These are phyloP conservation scores for Mesembrinibis cayennensis DNA, from an alignment of 2,113 vertebrate species.

Conservation along the genomic window DNA sequence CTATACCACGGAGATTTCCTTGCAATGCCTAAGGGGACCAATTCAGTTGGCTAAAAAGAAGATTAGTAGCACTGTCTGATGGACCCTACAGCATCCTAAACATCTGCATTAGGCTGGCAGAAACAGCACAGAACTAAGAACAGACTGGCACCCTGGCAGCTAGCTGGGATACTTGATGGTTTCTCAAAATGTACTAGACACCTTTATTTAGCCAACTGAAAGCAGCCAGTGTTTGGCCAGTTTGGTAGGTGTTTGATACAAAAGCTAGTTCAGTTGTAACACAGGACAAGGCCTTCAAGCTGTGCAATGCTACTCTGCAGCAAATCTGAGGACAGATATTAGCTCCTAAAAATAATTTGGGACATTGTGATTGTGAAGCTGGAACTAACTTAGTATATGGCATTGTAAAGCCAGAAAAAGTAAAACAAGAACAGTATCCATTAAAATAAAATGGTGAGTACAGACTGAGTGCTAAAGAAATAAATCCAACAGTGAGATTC, in stretches of 20 bases:
- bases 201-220: background rate
- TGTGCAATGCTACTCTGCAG: background rate
- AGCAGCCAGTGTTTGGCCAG: background rate
- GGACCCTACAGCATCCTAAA: background rate
- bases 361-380: background rate
- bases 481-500: background rate
- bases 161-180: background rate
- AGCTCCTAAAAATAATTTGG: background rate
- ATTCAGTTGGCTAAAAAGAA: background rate
- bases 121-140: background rate
- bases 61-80: background rate
- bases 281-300: background rate
- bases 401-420: background rate
- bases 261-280: background rate
- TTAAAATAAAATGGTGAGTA: background rate
- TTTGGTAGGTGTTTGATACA: background rate
- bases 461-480: background rate
- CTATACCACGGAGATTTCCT: background rate
- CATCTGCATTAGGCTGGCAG: background rate
- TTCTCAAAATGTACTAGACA: background rate
- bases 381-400: background rate
- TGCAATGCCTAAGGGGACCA: background rate
- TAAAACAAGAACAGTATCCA: background rate
- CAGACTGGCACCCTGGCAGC: background rate
- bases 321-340: background rate